Conservation (phyloP, 2,888 invertebrate genomes). For the Brassicogethes aeneus region DNA sequence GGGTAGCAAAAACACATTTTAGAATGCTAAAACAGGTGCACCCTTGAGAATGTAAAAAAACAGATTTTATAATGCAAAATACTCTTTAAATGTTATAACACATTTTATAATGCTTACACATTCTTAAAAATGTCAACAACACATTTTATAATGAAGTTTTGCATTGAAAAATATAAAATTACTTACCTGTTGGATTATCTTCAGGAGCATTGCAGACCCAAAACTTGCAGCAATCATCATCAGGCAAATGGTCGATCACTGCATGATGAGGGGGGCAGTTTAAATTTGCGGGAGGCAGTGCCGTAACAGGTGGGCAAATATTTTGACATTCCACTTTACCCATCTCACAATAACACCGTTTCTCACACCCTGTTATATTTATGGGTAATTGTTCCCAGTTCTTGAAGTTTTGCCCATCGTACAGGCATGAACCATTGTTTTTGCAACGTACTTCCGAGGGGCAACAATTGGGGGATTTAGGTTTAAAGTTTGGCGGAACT, state of each 20-base stretch:
- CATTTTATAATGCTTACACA: no score
- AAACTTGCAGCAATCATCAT: conserved; percentile 77
- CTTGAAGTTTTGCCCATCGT: conserved; percentile 55
- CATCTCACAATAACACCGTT: conserved; percentile 79
- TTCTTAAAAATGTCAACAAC: no score
- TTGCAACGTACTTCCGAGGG: conserved; percentile 56
- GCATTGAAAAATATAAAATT: conserved; percentile 1
- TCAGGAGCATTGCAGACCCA: conserved; percentile 53
- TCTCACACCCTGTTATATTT: conserved; percentile 74
- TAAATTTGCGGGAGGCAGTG: conserved; percentile 64
- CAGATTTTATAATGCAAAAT: no score
- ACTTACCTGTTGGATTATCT: conserved; percentile 15
- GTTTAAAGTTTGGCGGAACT: conserved; percentile 59
- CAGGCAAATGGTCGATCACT: conserved; percentile 54
- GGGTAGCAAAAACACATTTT: no score
- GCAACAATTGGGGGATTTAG: conserved; percentile 71
- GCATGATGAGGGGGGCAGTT: conserved; percentile 63
- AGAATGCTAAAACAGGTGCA: no score
- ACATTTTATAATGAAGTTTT: no score
- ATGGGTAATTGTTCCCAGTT: conserved; percentile 80
- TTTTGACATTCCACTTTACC: conserved; percentile 80
- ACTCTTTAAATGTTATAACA: no score
- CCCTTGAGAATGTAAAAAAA: no score
- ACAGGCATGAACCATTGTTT: conserved; percentile 51
- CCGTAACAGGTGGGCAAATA: conserved; percentile 68